These are phyloP conservation scores for Eilema griseolum DNA, from an alignment of 2,888 invertebrate genomes.

Conservation along the genomic window DNA sequence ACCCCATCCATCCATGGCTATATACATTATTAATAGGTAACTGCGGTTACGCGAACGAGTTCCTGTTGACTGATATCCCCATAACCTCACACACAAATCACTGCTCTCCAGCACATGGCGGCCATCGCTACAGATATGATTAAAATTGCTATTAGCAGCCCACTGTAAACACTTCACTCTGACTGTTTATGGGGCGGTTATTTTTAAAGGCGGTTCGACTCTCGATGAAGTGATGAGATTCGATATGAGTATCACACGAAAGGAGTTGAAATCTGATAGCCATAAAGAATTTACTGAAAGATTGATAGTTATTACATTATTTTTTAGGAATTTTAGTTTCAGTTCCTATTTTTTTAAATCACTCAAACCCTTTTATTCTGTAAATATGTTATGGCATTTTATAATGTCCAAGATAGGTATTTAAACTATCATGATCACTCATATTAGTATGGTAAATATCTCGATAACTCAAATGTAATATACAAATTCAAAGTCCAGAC, in stretches of 20 bases:
- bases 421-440: too few relatives aligned
- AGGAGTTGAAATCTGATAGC: background rate
- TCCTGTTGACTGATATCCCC: constrained; percentile 3
- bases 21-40: background rate
- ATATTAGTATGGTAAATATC: too few relatives aligned
- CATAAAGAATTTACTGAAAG: background rate
- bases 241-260: background rate
- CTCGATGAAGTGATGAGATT: background rate
- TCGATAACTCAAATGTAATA: too few relatives aligned
- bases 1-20: background rate
- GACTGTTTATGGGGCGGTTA: constrained; percentile 10
- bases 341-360: too few relatives aligned
- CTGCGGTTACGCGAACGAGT: background rate
- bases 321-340: too few relatives aligned
- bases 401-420: too few relatives aligned
- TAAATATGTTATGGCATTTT: too few relatives aligned
- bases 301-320: too few relatives aligned
- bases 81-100: background rate
- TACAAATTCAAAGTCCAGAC: too few relatives aligned
- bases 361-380: too few relatives aligned
- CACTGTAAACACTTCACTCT: background rate
- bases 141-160: constrained; percentile 1
- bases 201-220: background rate
- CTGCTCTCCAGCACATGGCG: constrained; percentile 13
- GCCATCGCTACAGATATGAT: constrained; percentile 7